phyloP scores from a whole-genome alignment of 2,113 vertebrate species.

The Dasypus novemcinctus region DNA sequence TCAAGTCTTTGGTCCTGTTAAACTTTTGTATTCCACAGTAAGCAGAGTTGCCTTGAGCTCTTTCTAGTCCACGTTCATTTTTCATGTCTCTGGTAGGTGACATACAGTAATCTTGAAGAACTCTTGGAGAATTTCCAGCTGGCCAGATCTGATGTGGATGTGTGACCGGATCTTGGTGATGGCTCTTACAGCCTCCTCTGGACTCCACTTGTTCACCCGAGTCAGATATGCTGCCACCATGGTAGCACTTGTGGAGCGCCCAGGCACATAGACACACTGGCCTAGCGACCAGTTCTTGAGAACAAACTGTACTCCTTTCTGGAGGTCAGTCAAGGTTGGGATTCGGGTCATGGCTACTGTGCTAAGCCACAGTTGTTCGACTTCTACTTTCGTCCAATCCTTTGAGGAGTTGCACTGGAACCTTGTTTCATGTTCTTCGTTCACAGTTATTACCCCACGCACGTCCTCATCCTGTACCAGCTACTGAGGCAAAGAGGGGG shows the following conservation, averaged over 20 bases:
- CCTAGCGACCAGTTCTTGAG: conserved; percentile 87
- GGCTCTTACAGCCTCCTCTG: conserved; percentile 89
- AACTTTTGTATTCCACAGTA: background rate
- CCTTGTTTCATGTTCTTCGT: conserved; percentile 95
- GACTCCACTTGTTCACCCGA: conserved; percentile 91
- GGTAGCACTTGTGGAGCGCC: conserved; percentile 95
- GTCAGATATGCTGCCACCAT: conserved; percentile 96
- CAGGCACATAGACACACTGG: conserved; percentile 93
- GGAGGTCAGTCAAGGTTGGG: conserved; percentile 91
- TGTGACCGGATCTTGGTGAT: conserved; percentile 91
- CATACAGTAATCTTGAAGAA: conserved; percentile 84
- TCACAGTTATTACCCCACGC: conserved; percentile 94
- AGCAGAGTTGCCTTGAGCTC: background rate
- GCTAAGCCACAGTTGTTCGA: conserved; percentile 93
- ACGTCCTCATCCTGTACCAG: conserved; percentile 91
- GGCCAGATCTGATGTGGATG: conserved; percentile 87
- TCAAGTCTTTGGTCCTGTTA: background rate
- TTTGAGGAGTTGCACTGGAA: conserved; percentile 92
- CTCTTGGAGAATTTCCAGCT: conserved; percentile 87
- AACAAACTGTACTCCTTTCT: conserved; percentile 90
- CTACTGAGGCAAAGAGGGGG: conserved; percentile 80
- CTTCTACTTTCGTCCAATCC: conserved; percentile 92
- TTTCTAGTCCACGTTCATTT: background rate
- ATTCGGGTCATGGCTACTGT: conserved; percentile 94
- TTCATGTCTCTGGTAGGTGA: background rate